Conservation (phyloP, 1,140 invertebrate species). For the Trachymyrmex septentrionalis region DNA sequence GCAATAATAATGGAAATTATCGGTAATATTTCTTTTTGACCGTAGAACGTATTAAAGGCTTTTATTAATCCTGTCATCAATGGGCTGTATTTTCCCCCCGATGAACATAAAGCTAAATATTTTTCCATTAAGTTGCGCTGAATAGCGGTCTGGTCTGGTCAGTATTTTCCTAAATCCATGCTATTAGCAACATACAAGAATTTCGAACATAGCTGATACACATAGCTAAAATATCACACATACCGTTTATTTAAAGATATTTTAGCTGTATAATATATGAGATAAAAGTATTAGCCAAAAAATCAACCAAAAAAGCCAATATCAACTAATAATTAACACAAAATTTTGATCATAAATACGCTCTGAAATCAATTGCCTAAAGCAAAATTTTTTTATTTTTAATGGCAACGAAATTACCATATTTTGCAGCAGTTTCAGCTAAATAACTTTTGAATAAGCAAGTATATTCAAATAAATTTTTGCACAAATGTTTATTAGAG, state of each 20-base stretch:
- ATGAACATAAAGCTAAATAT: slow-evolving; percentile 13
- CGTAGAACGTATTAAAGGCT: neutral
- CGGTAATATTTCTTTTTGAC: neutral
- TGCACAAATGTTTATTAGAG: too few species aligned
- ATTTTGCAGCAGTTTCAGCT: too few species aligned
- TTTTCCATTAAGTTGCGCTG: neutral
- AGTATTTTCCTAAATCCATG: slow-evolving; percentile 16
- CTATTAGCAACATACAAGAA: slow-evolving; percentile 13
- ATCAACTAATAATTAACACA: too few species aligned
- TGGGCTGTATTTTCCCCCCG: neutral
- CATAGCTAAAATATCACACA: neutral
- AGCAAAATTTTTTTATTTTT: too few species aligned
- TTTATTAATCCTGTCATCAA: slow-evolving; percentile 28
- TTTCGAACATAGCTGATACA: neutral
- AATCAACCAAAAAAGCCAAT: too few species aligned
- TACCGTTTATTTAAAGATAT: neutral
- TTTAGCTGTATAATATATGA: too few species aligned
- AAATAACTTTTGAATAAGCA: too few species aligned
- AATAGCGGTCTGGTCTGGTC: neutral
- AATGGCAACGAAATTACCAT: too few species aligned
- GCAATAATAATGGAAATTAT: slow-evolving; percentile 21
- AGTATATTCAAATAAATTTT: too few species aligned
- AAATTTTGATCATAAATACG: too few species aligned
- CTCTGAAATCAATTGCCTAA: too few species aligned
- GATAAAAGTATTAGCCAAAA: too few species aligned